Evolutionary conservation across 1,140 invertebrate species (phyloP), one percentile per base, ranked within the genome.

Genomic region (Zaprionus gabonicus): DNA sequence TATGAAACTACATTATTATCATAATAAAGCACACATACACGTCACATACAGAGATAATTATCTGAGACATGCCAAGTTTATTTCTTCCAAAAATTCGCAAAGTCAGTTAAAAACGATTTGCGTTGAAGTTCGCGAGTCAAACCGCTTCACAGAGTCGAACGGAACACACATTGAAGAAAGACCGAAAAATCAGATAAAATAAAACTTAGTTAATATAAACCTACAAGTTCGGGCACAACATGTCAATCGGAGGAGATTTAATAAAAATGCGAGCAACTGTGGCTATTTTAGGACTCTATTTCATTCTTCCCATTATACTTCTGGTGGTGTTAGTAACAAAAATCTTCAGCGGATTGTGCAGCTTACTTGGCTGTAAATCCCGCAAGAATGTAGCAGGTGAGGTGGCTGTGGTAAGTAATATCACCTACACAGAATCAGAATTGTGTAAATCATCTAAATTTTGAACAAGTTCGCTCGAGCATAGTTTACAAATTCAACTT

Each of bases 351-450:
- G 41, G 25, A 27, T 17, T 83, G 1, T 25, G 7, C 0, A 46
- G 23, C 20, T 25, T 12, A 13, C 27, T 31, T 31, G 51, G 38
- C 6, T 28, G n/a, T 25, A 53, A 28, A 41, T 46, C 12, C 20
- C 66, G 1, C 28, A 67, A 65, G 10, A 74, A 55, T 15, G 46
- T 58, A 1, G 31, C 4, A 7, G 83, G 72, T 10, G 72, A 87
- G 20, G 82, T 86, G 38, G 82, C 82, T n/a, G 63, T 86, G 82
- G 82, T 86, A 64, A 82, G 82, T 86, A 20, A 38, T 46, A 51
- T 10, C 31, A 34, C 31, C 10, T 34, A 20, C 20, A 20, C 1
- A 20, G 1, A 0, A 20, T 20, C 20, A 20, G 20, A 2, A 31
- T 10, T 31, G 9, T 31, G 31, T 31, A 31, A 31, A 10, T 31